Evolutionary conservation across 1,140 invertebrate species (phyloP), one percentile per base, ranked within the genome.

Genomic region (Drosophila punjabiensis): DNA sequence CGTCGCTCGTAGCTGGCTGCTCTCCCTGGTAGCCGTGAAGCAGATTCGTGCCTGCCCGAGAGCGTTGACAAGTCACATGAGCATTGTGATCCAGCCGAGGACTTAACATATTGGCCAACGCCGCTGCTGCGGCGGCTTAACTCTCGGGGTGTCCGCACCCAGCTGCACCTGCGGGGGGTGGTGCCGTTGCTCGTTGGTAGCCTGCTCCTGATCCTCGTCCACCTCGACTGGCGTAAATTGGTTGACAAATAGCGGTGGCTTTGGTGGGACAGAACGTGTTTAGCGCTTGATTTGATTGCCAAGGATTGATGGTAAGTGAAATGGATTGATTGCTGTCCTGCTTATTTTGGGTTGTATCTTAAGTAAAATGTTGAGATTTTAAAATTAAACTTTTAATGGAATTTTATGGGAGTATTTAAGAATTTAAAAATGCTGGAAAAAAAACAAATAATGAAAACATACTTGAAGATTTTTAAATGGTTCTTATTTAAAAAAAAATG

Each of bases 1-100:
- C 5, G 53, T 37, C 5, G 53, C 33, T 6, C 5, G 53, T 37
- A 2, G 53, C 33, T 6, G 30, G 59, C 43, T 79, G 69, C 50
- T 53, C 62, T 73, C 62, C 67, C 82, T 63, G 37, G 62, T 62
- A 82, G 71, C 87, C 75, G 79, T 82, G 80, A 82, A 81, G 76
- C 32, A 79, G 86, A 47, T 80, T 90, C 88, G 80, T 85, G 77
- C 82, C 80, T 79, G 47, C 47, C 43, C 71, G 59, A 45, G 69
- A 78, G 85, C 81, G 73, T 79, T 90, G 85, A 90, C 85, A 90
- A 90, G 74, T 90, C 82, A 77, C 85, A 81, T 86, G 79, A 85
- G 85, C 86, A 89, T 84, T 84, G 84, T 83, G 84, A 68, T 70
- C 30, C 50, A 30, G 39, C 55, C 45, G 69, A 37, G 53, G 76